Base-by-base conservation (phyloP, 2,888 invertebrate species). In the Campoletis raptor region DNA sequence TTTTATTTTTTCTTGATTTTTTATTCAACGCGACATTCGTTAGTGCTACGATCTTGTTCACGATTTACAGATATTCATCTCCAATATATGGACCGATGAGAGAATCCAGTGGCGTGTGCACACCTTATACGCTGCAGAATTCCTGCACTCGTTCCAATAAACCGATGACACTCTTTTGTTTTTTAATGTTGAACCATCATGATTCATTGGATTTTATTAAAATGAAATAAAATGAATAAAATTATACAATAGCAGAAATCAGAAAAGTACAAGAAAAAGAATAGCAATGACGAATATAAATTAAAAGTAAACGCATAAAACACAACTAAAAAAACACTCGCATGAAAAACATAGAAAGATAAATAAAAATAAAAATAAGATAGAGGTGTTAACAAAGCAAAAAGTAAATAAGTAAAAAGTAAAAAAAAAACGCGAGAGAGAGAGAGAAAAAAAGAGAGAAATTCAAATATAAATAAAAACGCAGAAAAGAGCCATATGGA, bases 11-110 rank as follows among this genome's bases (percentile, higher is more conserved):
- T 2, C 12, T 54, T 54, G 7, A 30, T 70, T 76, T 76, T 81
- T 37, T 69, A 83, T 83, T 69, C 83, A 81, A 73, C 83, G 87
- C 82, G 85, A 85, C 87, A 87, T 87, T 88, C 83, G 87, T 88
- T 87, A 88, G 85, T 81, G 85, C 85, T 66, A 70, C 64, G 66
- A 80, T 64, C 67, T 67, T 57, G 24, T 66, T 42, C n/a, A 77
- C 83, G 70, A 78, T 73, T n/a, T 42, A 66, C 48, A 77, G 24
- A 36, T 52, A 66, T 48, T 36, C 66, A 40, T 54, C 40, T 37
- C 9, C 21, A 21, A 40, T 36, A 21, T 21, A 76, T 30, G 57
- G 52, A 70, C 24, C 61, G 36, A 15, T 73, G 69, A 77, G 73
- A 80, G 52, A 61, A 61, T 30, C 61, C 85, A 81, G 76, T 77